Evolutionary conservation across 1,140 invertebrate genomes (phyloP).

Genomic region (Calephelis nemesis): DNA sequence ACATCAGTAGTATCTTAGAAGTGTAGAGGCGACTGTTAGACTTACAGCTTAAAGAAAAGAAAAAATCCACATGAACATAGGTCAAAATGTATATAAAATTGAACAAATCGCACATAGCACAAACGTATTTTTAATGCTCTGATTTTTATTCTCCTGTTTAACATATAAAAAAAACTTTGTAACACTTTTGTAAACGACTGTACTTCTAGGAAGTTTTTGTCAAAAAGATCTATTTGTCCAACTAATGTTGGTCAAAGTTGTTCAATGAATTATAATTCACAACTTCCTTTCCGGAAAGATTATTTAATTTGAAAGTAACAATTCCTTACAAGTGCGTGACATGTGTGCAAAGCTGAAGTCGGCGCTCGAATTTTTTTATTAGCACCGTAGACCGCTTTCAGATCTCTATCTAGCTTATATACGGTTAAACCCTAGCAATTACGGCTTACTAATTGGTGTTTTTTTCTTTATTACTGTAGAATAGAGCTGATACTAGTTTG

Average conservation of each 20-base stretch:
- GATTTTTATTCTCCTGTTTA: too few relatives aligned
- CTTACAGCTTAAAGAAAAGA: too few relatives aligned
- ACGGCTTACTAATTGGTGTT: constrained; percentile 3
- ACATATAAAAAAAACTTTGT: too few relatives aligned
- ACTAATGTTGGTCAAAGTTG: constrained; percentile 32
- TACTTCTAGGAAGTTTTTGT: neutral
- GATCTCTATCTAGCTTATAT: constrained; percentile 36
- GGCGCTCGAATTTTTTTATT: constrained; percentile 32
- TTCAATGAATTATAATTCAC: constrained; percentile 44
- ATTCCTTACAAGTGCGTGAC: constrained; percentile 45
- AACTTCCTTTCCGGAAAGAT: constrained; percentile 57
- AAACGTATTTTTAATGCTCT: too few relatives aligned
- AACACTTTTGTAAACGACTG: neutral
- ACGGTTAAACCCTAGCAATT: constrained; percentile 14
- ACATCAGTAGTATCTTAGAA: too few relatives aligned
- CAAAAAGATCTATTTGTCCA: neutral
- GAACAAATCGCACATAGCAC: too few relatives aligned
- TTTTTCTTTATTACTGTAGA: constrained; percentile 2
- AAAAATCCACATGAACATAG: too few relatives aligned
- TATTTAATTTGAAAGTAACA: constrained; percentile 48
- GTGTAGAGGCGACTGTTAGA: too few relatives aligned
- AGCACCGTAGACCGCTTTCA: constrained; percentile 35
- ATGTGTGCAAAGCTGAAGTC: constrained; percentile 39
- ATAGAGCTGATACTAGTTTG: neutral
- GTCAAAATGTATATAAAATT: too few relatives aligned